These are phyloP conservation scores for Macrobrachium nipponense DNA, from an alignment of 1,140 invertebrate genomes.

Conservation along the genomic window DNA sequence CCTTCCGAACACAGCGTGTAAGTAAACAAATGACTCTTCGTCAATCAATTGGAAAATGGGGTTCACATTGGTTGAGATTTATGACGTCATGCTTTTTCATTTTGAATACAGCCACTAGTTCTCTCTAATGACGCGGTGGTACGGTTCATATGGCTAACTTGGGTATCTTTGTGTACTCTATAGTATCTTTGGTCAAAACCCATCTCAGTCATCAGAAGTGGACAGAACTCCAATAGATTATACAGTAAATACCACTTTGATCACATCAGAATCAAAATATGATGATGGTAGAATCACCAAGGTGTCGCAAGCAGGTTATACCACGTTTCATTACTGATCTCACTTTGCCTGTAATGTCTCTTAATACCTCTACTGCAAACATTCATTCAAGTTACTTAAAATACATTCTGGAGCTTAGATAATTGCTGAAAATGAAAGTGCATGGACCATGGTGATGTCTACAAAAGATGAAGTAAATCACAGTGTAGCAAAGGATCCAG, in stretches of 20 bases:
- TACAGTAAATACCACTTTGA: constrained; percentile 5
- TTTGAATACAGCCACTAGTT: no score
- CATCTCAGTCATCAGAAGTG: constrained; percentile 35
- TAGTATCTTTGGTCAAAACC: constrained; percentile 23
- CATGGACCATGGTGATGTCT: constrained; percentile 15
- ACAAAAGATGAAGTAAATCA: constrained; percentile 24
- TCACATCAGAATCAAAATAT: constrained; percentile 39
- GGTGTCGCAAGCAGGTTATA: constrained; percentile 37
- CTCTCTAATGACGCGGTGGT: no score
- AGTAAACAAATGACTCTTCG: no score
- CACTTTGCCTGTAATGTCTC: no score
- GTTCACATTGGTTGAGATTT: no score
- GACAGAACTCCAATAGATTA: constrained; percentile 10
- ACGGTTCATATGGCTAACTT: no score
- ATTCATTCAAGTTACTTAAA: constrained; percentile 29
- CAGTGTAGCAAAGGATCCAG: constrained; percentile 36
- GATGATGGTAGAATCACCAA: constrained; percentile 16
- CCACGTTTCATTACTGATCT: constrained; percentile 46
- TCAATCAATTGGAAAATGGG: no score
- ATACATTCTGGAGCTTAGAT: constrained; percentile 37
- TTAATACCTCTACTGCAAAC: constrained; percentile 43
- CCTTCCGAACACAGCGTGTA: no score
- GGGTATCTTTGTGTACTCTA: no score
- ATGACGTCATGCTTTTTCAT: no score
- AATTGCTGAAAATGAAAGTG: constrained; percentile 21